These are phyloP conservation scores for Tachina lurida DNA, from an alignment of 2,888 invertebrate species.

Conservation along the genomic window DNA sequence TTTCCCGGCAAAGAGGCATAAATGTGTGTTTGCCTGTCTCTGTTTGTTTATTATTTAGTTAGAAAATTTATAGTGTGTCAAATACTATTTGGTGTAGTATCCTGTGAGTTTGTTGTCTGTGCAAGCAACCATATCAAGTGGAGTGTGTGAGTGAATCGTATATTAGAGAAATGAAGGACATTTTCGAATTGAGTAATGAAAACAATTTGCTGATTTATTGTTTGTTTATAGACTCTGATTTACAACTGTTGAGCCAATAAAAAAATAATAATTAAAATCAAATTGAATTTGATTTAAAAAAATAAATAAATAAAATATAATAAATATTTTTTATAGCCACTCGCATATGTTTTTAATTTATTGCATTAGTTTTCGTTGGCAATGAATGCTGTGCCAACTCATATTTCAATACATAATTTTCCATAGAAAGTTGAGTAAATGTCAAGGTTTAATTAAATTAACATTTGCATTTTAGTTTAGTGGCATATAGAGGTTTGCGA, in stretches of 20 bases:
- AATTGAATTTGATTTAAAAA: slow-evolving; percentile 8
- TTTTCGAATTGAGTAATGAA: slow-evolving; percentile 41
- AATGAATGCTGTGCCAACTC: neutral
- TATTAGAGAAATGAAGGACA: slow-evolving; percentile 32
- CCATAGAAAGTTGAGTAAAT: neutral
- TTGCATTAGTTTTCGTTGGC: neutral
- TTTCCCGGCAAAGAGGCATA: neutral
- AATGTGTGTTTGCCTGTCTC: slow-evolving; percentile 5
- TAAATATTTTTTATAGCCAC: slow-evolving; percentile 21
- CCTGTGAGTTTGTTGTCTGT: neutral
- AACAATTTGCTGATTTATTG: slow-evolving; percentile 40
- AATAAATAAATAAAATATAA: neutral
- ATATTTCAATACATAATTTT: neutral
- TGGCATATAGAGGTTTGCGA: too few species aligned
- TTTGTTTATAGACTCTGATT: slow-evolving; percentile 8
- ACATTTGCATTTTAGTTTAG: too few species aligned
- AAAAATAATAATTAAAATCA: slow-evolving; percentile 20
- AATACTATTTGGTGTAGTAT: slow-evolving; percentile 26
- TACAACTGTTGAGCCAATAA: slow-evolving; percentile 47
- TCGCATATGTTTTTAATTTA: slow-evolving; percentile 23
- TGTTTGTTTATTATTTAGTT: slow-evolving; percentile 46
- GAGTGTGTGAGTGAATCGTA: slow-evolving; percentile 14
- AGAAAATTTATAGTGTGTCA: slow-evolving; percentile 53
- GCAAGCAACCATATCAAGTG: slow-evolving; percentile 12
- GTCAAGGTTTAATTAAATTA: too few species aligned